Conservation (phyloP, 2,113 vertebrate species). For the Nannobrachium achirus region DNA sequence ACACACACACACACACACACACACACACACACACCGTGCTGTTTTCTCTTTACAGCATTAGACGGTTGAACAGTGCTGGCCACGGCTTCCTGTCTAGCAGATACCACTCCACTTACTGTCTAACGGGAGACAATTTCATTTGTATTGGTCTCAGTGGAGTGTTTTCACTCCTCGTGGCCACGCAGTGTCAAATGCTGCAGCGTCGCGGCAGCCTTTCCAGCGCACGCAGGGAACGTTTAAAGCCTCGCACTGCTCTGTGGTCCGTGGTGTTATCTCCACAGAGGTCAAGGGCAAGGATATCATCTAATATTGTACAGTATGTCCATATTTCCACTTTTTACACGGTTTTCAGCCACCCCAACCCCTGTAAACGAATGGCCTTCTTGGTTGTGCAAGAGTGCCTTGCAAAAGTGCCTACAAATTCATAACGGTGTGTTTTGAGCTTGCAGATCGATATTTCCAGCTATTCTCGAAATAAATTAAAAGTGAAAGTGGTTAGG, state of each 20-base stretch:
- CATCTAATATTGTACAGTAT: neutral
- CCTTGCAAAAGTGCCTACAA: too few relatives aligned
- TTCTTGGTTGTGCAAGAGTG: too few relatives aligned
- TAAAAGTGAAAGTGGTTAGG: too few relatives aligned
- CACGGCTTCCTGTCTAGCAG: neutral
- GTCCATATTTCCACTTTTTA: too few relatives aligned
- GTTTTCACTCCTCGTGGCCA: slow-evolving; percentile 1
- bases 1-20: too few relatives aligned
- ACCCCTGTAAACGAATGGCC: too few relatives aligned
- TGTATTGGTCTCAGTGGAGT: neutral
- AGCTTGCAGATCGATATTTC: too few relatives aligned
- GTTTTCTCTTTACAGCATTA: too few relatives aligned
- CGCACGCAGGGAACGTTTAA: neutral
- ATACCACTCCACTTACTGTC: neutral
- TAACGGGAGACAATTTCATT: neutral
- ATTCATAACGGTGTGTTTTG: too few relatives aligned
- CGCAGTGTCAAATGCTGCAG: slow-evolving; percentile 12
- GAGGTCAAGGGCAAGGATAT: slow-evolving; percentile 34
- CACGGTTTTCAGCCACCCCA: too few relatives aligned
- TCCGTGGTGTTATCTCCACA: slow-evolving; percentile 18
- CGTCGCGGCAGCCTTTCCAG: neutral
- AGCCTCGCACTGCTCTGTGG: neutral
- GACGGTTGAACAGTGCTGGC: neutral
- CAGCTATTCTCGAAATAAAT: too few relatives aligned
- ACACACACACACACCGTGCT: too few relatives aligned